phyloP scores from a whole-genome alignment of 2,113 vertebrate species.

The Oreochromis aureus region DNA sequence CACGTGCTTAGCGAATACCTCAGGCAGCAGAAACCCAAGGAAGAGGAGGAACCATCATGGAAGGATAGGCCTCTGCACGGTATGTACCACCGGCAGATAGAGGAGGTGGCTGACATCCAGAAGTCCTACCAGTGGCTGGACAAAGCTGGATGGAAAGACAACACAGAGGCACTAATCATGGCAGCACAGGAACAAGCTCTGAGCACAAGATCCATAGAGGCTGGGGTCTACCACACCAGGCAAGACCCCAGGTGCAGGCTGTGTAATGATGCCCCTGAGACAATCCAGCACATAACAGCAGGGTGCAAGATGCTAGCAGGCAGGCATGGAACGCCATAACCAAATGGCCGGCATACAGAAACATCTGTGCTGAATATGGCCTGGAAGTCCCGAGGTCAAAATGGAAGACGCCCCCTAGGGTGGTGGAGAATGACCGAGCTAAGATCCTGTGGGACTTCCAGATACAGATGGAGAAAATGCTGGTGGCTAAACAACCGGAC shows the following conservation, averaged over 20 bases:
- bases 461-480: too few relatives aligned
- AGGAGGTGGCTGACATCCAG: accelerated
- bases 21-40: background rate
- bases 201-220: background rate
- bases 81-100: background rate
- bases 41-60: background rate
- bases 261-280: background rate
- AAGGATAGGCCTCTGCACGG: background rate
- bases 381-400: too few relatives aligned
- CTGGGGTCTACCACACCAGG: background rate
- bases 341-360: background rate
- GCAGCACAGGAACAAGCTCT: background rate
- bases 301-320: background rate
- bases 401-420: too few relatives aligned
- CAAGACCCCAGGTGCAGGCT: background rate
- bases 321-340: background rate
- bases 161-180: background rate
- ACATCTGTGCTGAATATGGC: too few relatives aligned
- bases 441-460: too few relatives aligned
- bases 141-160: background rate
- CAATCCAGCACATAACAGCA: background rate
- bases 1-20: background rate
- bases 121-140: background rate
- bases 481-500: too few relatives aligned
- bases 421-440: too few relatives aligned